Evolutionary conservation across 2,888 invertebrate genomes (phyloP), one percentile per base, ranked within the genome.

Genomic region (Macroteleia sp.): DNA sequence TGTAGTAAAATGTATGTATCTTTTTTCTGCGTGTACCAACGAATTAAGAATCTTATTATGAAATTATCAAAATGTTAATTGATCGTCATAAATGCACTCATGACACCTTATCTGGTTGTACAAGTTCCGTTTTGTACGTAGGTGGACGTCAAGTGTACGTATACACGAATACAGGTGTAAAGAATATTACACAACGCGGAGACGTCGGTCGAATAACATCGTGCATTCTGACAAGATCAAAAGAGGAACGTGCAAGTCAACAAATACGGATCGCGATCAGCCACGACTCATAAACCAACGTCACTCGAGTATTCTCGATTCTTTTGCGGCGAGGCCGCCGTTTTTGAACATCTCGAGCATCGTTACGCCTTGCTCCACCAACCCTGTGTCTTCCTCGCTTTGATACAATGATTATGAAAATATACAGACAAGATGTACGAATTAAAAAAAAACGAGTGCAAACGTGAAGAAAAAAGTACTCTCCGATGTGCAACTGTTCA

Each of bases 191-290:
- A 83, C 57, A 46, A 62, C 32, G 54, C 12, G 22, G 41, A 61
- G 61, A 75, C 57, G 70, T 75, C 64, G 75, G 71, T 75, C 64
- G 77, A 77, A n/a, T n/a, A n/a, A 79, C 81, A 86, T 85, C 84
- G 83, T 83, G 85, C 85, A 88, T 87, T 87, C 87, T 87, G 86
- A 85, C 85, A 84, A 86, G 85, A 87, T 88, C 85, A 86, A 87
- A 87, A 87, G 85, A 83, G 79, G 81, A 75, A 81, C 81, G 81
- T 82, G 78, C 81, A 80, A 85, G 82, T 83, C 83, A 86, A 85
- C 86, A 86, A 85, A 87, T 86, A 85, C 79, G 79, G 56, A 56
- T 81, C 83, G 81, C 82, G 82, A 84, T 80, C 80, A 75, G 64
- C 80, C 80, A 81, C 84, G 83, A 84, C 87, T 88, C 87, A 85